phyloP scores from a whole-genome alignment of 2,888 invertebrate species.

The Meghimatium bilineatum region DNA sequence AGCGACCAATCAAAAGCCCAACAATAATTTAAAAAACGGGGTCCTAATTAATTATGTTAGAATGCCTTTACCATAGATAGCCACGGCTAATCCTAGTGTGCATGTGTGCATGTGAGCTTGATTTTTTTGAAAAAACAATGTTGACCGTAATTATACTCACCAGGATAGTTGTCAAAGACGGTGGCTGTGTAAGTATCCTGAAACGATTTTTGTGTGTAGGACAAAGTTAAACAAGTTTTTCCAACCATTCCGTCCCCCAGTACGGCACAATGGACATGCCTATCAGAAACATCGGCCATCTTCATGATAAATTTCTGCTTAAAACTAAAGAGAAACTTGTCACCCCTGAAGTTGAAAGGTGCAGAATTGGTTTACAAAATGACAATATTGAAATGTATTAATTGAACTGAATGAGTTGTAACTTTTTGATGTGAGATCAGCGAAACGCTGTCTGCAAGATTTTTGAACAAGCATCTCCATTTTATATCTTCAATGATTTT shows the following conservation, averaged over 20 bases:
- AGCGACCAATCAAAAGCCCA: no score
- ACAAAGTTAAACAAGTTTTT: constrained; percentile 63
- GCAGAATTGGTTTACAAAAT: no score
- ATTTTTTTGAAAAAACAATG: no score
- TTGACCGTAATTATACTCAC: constrained; percentile 47
- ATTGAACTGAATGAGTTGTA: not conserved
- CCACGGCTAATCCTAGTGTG: no score
- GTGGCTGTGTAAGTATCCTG: constrained; percentile 58
- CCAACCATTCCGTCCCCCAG: constrained; percentile 69
- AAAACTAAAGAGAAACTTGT: not conserved
- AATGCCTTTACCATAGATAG: no score
- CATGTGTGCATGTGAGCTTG: no score
- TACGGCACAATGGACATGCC: constrained; percentile 61
- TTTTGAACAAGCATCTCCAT: not conserved
- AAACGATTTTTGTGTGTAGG: constrained; percentile 57
- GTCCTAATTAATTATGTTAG: no score
- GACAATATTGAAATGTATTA: not conserved
- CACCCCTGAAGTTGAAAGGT: not conserved
- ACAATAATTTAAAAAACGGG: no score
- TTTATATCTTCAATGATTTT: not conserved
- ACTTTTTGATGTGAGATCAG: not conserved
- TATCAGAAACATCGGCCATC: constrained; percentile 46
- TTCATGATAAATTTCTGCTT: constrained; percentile 33
- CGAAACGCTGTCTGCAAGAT: not conserved
- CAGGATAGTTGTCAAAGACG: constrained; percentile 65